Conservation (phyloP, 2,888 invertebrate genomes). For the Brassicogethes aeneus region DNA sequence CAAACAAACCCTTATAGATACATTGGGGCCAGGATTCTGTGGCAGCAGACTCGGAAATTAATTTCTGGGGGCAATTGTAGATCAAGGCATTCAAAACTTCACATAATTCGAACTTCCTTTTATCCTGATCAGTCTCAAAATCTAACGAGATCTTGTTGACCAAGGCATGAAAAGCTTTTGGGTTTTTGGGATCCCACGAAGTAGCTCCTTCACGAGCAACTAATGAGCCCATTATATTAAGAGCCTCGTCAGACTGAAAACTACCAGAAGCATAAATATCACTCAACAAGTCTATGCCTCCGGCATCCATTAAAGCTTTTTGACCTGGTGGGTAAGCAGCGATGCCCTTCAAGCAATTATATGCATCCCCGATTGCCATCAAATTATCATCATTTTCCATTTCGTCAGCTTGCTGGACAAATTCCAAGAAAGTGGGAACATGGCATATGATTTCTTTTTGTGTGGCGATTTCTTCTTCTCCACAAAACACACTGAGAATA, state of each 20-base stretch:
- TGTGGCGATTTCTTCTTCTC: slow-evolving; percentile 68
- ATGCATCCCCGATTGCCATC: slow-evolving; percentile 79
- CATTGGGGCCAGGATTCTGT: slow-evolving; percentile 76
- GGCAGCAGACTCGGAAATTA: slow-evolving; percentile 52
- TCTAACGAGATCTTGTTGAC: slow-evolving; percentile 77
- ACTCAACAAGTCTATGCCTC: slow-evolving; percentile 72
- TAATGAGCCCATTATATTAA: slow-evolving; percentile 64
- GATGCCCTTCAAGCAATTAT: slow-evolving; percentile 72
- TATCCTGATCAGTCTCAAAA: slow-evolving; percentile 81
- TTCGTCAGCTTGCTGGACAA: slow-evolving; percentile 76
- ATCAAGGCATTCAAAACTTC: slow-evolving; percentile 67
- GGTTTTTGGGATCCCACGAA: slow-evolving; percentile 69
- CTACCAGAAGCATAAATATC: slow-evolving; percentile 82
- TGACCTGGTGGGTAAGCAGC: slow-evolving; percentile 72
- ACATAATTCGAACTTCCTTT: slow-evolving; percentile 83
- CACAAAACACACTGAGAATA: slow-evolving; percentile 78
- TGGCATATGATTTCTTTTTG: slow-evolving; percentile 77
- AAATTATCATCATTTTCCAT: slow-evolving; percentile 79
- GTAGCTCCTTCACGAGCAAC: slow-evolving; percentile 61
- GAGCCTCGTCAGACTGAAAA: slow-evolving; percentile 82
- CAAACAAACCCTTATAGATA: slow-evolving; percentile 71
- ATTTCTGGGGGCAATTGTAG: slow-evolving; percentile 60
- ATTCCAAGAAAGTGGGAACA: slow-evolving; percentile 74
- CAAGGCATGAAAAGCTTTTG: slow-evolving; percentile 71
- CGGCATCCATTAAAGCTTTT: slow-evolving; percentile 66